These are phyloP conservation scores for Druceiella hillmani DNA, from an alignment of 2,888 invertebrate genomes.

Conservation along the genomic window DNA sequence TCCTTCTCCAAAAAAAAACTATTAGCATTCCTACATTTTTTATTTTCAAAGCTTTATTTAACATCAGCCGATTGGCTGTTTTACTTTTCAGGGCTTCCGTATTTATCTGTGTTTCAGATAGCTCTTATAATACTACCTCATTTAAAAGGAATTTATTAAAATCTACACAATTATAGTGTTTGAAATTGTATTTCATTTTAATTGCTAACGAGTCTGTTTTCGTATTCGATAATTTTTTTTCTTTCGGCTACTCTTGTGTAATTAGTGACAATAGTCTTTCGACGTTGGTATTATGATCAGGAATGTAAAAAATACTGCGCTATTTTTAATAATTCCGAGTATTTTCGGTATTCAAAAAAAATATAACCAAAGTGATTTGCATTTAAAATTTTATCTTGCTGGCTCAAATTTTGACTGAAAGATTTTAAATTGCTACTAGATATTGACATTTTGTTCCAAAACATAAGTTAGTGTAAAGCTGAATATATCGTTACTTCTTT, in stretches of 20 bases:
- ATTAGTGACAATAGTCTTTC: constrained; percentile 21
- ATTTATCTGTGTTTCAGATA: constrained; percentile 6
- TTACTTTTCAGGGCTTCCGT: not conserved
- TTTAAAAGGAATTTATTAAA: constrained; percentile 12
- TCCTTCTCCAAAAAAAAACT: not conserved
- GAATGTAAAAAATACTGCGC: constrained; percentile 22
- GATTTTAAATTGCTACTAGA: constrained; percentile 22
- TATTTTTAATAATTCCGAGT: constrained; percentile 21
- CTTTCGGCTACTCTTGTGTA: constrained; percentile 22
- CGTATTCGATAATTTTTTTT: constrained; percentile 17
- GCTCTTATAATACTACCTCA: constrained; percentile 9
- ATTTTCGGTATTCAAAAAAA: constrained; percentile 15
- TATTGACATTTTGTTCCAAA: too few relatives aligned
- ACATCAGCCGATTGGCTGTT: not conserved
- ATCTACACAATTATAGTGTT: constrained; percentile 9
- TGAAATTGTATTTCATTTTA: constrained; percentile 18
- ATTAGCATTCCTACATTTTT: not conserved
- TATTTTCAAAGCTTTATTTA: not conserved
- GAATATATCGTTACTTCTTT: too few relatives aligned
- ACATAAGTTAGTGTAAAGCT: too few relatives aligned
- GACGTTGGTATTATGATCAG: constrained; percentile 20
- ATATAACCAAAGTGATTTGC: constrained; percentile 21
- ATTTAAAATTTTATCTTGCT: constrained; percentile 20
- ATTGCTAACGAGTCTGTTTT: constrained; percentile 19
- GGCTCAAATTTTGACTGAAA: constrained; percentile 17